These are phyloP conservation scores for Brachyopa scutellaris DNA, from an alignment of 2,888 invertebrate species.

Conservation along the genomic window DNA sequence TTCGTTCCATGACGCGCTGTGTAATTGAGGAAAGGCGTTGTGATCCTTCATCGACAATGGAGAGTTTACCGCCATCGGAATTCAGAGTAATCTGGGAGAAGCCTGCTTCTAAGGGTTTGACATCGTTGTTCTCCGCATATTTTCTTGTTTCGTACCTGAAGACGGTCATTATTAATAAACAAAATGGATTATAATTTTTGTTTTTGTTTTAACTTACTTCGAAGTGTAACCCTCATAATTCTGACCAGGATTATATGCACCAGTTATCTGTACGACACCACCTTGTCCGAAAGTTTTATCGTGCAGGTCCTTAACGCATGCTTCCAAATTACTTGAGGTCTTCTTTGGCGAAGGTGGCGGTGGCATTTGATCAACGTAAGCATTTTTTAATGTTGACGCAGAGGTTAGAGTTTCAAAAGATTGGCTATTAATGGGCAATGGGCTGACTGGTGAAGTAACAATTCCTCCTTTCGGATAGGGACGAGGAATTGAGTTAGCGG, in stretches of 20 bases:
- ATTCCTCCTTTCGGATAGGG: slow-evolving; percentile 80
- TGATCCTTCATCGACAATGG: slow-evolving; percentile 80
- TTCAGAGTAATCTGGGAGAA: slow-evolving; percentile 80
- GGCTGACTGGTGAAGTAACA: slow-evolving; percentile 71
- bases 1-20: slow-evolving; percentile 81
- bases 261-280: slow-evolving; percentile 78
- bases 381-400: slow-evolving; percentile 67
- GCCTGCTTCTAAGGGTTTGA: slow-evolving; percentile 79
- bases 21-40: slow-evolving; percentile 81
- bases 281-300: slow-evolving; percentile 82
- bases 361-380: slow-evolving; percentile 41
- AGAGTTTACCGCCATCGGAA: slow-evolving; percentile 80
- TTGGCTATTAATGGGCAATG: slow-evolving; percentile 79
- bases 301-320: slow-evolving; percentile 81
- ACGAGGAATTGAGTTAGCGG: slow-evolving; percentile 81
- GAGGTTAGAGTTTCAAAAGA: slow-evolving; percentile 78
- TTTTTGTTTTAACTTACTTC: slow-evolving; percentile 82
- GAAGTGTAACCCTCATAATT: slow-evolving; percentile 87
- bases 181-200: not conserved
- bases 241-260: slow-evolving; percentile 78
- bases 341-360: slow-evolving; percentile 65
- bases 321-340: slow-evolving; percentile 78
- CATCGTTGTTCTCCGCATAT: slow-evolving; percentile 79
- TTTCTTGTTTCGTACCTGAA: slow-evolving; percentile 81
- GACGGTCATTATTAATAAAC: not conserved